Percentiles rank a stretch among this genome's conserved stretches.
Conservation (phyloP, 2,113 vertebrate species). For the Vanacampus margaritifer region DNA sequence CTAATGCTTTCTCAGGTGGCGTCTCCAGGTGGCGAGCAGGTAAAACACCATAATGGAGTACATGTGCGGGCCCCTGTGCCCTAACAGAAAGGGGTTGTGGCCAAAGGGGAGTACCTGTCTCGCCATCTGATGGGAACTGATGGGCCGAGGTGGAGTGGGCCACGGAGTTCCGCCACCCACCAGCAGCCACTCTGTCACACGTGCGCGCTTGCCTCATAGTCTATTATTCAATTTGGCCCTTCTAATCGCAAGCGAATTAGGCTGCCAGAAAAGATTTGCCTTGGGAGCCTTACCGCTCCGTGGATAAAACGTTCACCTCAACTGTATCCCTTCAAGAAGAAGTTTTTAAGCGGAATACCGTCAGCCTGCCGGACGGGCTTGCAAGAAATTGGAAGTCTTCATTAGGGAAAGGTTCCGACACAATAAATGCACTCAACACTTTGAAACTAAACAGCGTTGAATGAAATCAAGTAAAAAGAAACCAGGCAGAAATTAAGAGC, state of each 20-base stretch:
- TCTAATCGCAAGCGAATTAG: constrained; percentile 75
- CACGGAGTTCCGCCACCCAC: constrained; percentile 45
- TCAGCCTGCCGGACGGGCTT: constrained; percentile 30
- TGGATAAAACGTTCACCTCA: constrained; percentile 40
- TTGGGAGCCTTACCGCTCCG: constrained; percentile 47
- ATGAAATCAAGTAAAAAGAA: background rate
- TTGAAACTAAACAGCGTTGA: background rate
- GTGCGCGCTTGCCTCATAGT: constrained; percentile 40
- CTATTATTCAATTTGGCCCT: constrained; percentile 76
- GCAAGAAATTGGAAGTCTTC: background rate
- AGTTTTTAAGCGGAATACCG: constrained; percentile 35
- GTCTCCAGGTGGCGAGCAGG: constrained; percentile 43
- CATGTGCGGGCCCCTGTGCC: constrained; percentile 56
- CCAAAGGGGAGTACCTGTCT: constrained; percentile 59
- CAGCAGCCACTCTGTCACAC: constrained; percentile 31
- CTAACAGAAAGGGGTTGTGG: constrained; percentile 65
- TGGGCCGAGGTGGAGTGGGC: constrained; percentile 57
- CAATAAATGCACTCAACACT: background rate
- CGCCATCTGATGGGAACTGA: constrained; percentile 73
- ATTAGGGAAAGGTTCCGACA: constrained; percentile 1
- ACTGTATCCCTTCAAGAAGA: constrained; percentile 47
- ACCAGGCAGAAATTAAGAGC: background rate
- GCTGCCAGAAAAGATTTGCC: constrained; percentile 73
- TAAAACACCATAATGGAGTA: constrained; percentile 66
- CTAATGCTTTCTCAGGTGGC: constrained; percentile 19